Conservation (phyloP, 2,888 invertebrate genomes). For the Anagyrus pseudococci region DNA sequence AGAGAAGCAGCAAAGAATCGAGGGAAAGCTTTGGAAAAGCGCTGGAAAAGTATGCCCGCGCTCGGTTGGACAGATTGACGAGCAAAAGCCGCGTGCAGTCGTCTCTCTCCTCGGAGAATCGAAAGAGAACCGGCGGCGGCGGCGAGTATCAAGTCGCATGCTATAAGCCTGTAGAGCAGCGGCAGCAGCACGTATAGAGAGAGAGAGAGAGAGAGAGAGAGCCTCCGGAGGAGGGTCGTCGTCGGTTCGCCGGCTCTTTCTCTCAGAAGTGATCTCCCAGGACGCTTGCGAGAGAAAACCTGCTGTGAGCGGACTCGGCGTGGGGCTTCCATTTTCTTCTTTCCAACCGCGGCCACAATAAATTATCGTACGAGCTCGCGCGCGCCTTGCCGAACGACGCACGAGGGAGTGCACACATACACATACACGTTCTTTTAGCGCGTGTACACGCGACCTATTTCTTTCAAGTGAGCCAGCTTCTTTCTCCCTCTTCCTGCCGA, state of each 20-base stretch:
- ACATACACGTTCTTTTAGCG: too few relatives aligned
- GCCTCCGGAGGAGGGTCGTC: not conserved
- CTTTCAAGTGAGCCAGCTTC: not conserved
- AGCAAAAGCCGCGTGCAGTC: too few relatives aligned
- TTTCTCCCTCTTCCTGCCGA: not conserved
- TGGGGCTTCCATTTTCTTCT: conserved; percentile 3
- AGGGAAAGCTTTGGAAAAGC: too few relatives aligned
- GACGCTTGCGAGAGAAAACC: conserved; percentile 3
- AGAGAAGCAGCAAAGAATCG: too few relatives aligned
- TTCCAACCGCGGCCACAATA: conserved; percentile 11
- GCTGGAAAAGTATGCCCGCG: too few relatives aligned
- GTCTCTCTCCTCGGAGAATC: too few relatives aligned
- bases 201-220: not conserved
- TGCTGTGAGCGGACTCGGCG: not conserved
- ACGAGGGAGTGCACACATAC: too few relatives aligned
- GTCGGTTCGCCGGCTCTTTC: not conserved
- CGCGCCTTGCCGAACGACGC: not conserved
- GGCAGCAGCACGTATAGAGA: not conserved
- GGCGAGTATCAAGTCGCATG: too few relatives aligned
- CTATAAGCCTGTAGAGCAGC: too few relatives aligned
- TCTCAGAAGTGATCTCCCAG: conserved; percentile 10
- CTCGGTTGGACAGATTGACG: too few relatives aligned
- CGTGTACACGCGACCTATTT: not conserved
- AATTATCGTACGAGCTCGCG: conserved; percentile 13
- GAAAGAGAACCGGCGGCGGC: too few relatives aligned